Evolutionary conservation across 1,140 invertebrate species (phyloP).

Genomic region (Phymorhynchus buccinoides): DNA sequence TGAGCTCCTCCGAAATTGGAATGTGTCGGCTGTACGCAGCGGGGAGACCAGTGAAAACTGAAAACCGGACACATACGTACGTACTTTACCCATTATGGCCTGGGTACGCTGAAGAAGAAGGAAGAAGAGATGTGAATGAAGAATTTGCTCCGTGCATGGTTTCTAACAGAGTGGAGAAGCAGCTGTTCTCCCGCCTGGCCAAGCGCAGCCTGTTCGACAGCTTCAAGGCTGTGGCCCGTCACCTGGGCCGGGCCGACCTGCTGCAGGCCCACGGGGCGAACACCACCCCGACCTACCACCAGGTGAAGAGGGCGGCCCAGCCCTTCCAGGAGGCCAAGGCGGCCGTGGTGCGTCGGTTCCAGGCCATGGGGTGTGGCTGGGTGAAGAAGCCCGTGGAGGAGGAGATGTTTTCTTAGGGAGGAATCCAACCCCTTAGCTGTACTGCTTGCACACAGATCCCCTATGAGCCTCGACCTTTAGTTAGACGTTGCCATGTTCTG

Average conservation of each 20-base stretch:
- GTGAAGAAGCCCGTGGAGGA: slow-evolving; percentile 74
- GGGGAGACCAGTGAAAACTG: too few species aligned
- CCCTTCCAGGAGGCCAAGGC: slow-evolving; percentile 72
- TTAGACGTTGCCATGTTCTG: too few species aligned
- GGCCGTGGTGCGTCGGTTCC: slow-evolving; percentile 68
- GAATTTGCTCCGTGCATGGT: too few species aligned
- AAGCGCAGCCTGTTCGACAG: slow-evolving; percentile 69
- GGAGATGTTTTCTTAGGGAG: slow-evolving; percentile 69
- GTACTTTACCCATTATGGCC: too few species aligned
- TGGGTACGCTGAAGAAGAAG: too few species aligned
- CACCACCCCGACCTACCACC: slow-evolving; percentile 65
- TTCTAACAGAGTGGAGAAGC: slow-evolving; percentile 63
- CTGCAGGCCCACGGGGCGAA: too few species aligned
- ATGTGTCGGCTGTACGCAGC: too few species aligned
- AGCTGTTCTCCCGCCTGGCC: slow-evolving; percentile 68
- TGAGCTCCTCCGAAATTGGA: too few species aligned
- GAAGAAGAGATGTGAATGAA: too few species aligned
- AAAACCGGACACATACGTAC: too few species aligned
- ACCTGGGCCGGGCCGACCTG: slow-evolving; percentile 64
- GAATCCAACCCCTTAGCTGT: slow-evolving; percentile 15
- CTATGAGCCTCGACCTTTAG: too few species aligned
- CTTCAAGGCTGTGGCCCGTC: slow-evolving; percentile 69
- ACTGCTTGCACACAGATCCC: slow-evolving; percentile 28
- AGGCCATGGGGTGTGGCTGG: slow-evolving; percentile 71
- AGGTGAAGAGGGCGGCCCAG: slow-evolving; percentile 66